These are phyloP conservation scores for Dendropsophus ebraccatus DNA, from an alignment of 2,113 vertebrate species.

Conservation along the genomic window DNA sequence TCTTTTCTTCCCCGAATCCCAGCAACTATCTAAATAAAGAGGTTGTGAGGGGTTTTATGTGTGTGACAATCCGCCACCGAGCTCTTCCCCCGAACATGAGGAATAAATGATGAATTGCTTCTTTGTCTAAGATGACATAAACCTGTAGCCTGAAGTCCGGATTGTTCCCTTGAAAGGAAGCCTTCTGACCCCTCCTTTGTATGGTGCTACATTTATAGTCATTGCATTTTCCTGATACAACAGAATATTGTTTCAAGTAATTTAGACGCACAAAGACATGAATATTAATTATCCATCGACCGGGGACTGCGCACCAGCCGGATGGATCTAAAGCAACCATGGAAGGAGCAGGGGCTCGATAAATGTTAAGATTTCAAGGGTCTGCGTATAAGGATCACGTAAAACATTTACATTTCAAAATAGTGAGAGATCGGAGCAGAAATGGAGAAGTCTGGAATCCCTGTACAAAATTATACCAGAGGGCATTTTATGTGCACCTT, in stretches of 20 bases:
- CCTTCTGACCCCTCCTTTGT: not conserved
- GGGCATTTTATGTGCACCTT: not conserved
- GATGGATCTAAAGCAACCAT: not conserved
- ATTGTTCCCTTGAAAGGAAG: not conserved
- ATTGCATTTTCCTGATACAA: not conserved
- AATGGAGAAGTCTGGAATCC: too few relatives aligned
- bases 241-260: not conserved
- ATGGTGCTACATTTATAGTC: not conserved
- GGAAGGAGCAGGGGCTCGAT: not conserved
- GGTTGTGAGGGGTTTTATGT: not conserved
- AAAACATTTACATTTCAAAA: not conserved
- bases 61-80: not conserved
- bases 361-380: not conserved
- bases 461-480: too few relatives aligned
- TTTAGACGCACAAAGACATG: not conserved
- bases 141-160: not conserved
- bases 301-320: not conserved
- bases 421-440: too few relatives aligned
- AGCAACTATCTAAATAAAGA: constrained; percentile 12
- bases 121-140: not conserved
- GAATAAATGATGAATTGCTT: not conserved
- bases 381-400: not conserved
- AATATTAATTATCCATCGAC: not conserved
- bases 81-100: not conserved
- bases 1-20: not conserved